Conservation (phyloP, 2,797 vertebrate genomes). For the Yasuhikotakia modesta region DNA sequence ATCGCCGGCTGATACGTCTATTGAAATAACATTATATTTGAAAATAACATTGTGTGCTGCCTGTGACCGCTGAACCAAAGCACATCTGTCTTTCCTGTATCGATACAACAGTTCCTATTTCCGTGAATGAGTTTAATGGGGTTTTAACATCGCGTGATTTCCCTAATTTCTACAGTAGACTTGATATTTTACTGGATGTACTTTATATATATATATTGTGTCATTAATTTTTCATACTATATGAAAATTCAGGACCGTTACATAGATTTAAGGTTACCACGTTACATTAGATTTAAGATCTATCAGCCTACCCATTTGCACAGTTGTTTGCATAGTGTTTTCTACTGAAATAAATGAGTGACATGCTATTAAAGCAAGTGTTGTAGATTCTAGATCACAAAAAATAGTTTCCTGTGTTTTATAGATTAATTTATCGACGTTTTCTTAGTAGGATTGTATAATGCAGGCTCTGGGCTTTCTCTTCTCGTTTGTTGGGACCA, state of each 20-base stretch:
- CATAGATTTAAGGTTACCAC: neutral
- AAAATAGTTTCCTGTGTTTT: neutral
- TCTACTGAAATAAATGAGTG: neutral
- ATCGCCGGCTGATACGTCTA: neutral
- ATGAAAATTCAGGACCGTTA: neutral
- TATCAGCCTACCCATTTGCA: neutral
- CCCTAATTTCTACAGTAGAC: neutral
- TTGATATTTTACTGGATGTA: neutral
- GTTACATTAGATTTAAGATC: too few species aligned
- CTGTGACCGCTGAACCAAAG: neutral
- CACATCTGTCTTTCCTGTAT: neutral
- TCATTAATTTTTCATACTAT: neutral
- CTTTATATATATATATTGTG: neutral
- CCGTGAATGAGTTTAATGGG: neutral
- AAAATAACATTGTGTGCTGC: neutral
- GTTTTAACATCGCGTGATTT: neutral
- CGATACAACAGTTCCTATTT: neutral
- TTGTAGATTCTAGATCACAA: neutral
- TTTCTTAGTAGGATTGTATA: neutral
- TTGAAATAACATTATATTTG: neutral
- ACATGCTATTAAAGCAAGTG: too few species aligned
- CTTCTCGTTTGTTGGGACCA: constrained; percentile 29
- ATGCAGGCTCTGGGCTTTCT: neutral
- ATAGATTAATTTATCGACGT: neutral
- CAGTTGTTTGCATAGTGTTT: neutral